These are phyloP conservation scores for Clamator glandarius DNA, from an alignment of 2,797 vertebrate genomes.

Conservation along the genomic window DNA sequence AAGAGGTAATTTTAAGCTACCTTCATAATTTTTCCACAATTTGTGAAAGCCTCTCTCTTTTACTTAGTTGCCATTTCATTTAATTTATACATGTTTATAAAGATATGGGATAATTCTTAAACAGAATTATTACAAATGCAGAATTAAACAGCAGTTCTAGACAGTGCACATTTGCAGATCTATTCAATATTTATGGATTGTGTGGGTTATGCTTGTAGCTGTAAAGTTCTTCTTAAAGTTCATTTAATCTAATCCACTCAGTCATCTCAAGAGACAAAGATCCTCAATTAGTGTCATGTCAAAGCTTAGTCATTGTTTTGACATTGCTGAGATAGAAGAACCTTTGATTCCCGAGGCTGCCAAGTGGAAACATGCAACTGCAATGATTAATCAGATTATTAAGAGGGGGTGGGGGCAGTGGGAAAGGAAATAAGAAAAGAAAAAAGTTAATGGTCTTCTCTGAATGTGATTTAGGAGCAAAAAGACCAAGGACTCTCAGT, in stretches of 20 bases:
- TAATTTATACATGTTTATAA: background rate
- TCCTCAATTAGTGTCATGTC: conserved; percentile 44
- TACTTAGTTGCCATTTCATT: background rate
- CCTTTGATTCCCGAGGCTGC: background rate
- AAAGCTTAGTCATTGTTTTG: conserved; percentile 40
- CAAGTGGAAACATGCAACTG: conserved; percentile 24
- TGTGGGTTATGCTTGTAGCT: background rate
- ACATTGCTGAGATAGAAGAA: conserved; percentile 49
- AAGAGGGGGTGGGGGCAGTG: background rate
- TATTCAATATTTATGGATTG: conserved; percentile 32
- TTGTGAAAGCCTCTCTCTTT: background rate
- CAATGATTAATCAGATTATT: conserved; percentile 57
- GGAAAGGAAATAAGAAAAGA: background rate
- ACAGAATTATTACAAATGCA: background rate
- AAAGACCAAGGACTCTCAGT: background rate
- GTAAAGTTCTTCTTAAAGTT: conserved; percentile 22
- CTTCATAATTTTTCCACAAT: background rate
- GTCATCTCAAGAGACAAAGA: conserved; percentile 34
- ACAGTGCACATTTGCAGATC: background rate
- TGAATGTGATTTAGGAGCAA: background rate
- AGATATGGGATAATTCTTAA: background rate
- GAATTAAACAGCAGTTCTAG: background rate
- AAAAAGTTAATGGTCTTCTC: background rate
- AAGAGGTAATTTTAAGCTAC: background rate
- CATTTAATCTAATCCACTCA: conserved; percentile 42